phyloP scores from a whole-genome alignment of 2,113 vertebrate genomes.

The Nycticebus coucang region DNA sequence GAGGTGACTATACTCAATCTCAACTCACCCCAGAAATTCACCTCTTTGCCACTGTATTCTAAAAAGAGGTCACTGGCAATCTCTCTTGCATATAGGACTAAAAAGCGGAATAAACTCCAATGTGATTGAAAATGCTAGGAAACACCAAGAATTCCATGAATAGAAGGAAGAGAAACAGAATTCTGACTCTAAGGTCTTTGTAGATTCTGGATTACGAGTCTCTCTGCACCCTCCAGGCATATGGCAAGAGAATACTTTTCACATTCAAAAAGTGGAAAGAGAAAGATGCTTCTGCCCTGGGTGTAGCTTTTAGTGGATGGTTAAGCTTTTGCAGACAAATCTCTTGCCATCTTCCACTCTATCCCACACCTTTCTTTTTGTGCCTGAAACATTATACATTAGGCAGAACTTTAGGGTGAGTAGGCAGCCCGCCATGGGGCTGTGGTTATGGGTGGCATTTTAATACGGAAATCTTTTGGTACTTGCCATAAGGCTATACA shows the following conservation, averaged over 20 bases:
- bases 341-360: background rate
- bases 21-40: background rate
- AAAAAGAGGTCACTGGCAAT: background rate
- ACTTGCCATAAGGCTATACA: background rate
- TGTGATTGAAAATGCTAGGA: background rate
- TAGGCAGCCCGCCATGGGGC: background rate
- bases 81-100: background rate
- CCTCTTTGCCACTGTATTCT: background rate
- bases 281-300: background rate
- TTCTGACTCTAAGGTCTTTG: background rate
- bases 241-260: background rate
- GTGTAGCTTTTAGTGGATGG: background rate
- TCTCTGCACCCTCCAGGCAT: background rate
- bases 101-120: constrained; percentile 34
- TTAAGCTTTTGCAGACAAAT: background rate
- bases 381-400: background rate
- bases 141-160: background rate
- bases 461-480: background rate
- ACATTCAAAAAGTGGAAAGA: background rate
- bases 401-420: background rate
- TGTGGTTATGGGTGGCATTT: background rate
- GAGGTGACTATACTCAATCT: background rate
- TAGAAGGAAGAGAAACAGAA: background rate
- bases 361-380: background rate
- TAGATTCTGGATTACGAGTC: background rate